A percentile compares a stretch with the other conserved stretches of the same genome.
Conservation (phyloP, 2,888 invertebrate genomes). For the Cryptosula pallasiana region DNA sequence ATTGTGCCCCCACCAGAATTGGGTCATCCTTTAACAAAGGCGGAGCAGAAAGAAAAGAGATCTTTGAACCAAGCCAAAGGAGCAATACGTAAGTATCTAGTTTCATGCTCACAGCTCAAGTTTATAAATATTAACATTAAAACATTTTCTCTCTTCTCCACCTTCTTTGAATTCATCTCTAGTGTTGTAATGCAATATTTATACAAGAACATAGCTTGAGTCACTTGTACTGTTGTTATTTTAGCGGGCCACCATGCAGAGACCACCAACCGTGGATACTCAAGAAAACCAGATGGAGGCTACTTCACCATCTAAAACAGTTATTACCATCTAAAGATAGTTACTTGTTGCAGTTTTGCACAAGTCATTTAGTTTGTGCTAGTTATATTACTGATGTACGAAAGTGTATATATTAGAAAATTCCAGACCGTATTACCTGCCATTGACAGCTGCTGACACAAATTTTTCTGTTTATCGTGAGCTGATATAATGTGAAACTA, state of each 20-base stretch:
- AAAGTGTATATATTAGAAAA: too few relatives aligned
- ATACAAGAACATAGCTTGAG: not conserved
- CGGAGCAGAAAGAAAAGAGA: conserved; percentile 39
- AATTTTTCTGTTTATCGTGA: too few relatives aligned
- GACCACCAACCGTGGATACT: conserved; percentile 52
- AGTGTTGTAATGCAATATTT: not conserved
- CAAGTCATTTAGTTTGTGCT: too few relatives aligned
- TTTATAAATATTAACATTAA: too few relatives aligned
- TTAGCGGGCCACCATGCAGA: conserved; percentile 52
- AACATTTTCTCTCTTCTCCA: not conserved
- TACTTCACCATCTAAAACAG: conserved; percentile 37
- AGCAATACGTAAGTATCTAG: conserved; percentile 44
- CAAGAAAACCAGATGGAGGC: conserved; percentile 53
- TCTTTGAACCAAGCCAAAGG: conserved; percentile 47
- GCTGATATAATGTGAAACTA: too few relatives aligned
- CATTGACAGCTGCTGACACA: too few relatives aligned
- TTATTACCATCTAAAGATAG: too few relatives aligned
- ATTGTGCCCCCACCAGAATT: conserved; percentile 36
- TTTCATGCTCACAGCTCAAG: not conserved
- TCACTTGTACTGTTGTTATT: too few relatives aligned
- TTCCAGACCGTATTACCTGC: too few relatives aligned
- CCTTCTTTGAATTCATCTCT: not conserved
- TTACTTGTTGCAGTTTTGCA: too few relatives aligned
- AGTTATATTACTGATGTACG: too few relatives aligned
- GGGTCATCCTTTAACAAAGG: conserved; percentile 46